Evolutionary conservation across 2,113 vertebrate genomes (phyloP).

Genomic region (Eclectus roratus): DNA sequence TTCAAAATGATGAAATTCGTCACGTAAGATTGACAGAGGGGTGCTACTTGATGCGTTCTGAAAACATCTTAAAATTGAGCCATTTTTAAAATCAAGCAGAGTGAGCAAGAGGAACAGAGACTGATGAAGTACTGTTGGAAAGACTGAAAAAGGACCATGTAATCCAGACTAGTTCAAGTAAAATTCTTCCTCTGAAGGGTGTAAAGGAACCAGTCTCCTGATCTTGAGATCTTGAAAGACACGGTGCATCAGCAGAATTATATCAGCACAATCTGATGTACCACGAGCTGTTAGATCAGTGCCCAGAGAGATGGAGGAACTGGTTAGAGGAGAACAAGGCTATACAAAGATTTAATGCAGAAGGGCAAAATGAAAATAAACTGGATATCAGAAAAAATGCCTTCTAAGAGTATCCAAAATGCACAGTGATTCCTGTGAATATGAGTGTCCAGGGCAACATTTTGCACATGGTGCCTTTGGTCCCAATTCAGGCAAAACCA

Average conservation of each 20-base stretch:
- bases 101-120: background rate
- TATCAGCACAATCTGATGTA: background rate
- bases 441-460: background rate
- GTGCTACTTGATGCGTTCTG: background rate
- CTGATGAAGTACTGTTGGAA: background rate
- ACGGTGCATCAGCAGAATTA: fast-evolving
- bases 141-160: background rate
- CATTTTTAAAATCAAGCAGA: background rate
- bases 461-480: background rate
- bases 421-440: background rate
- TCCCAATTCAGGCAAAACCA: background rate
- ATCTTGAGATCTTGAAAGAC: background rate
- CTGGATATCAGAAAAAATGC: background rate
- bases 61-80: background rate
- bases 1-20: slow-evolving; percentile 55
- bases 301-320: background rate
- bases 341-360: background rate
- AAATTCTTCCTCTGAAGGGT: background rate
- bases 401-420: background rate
- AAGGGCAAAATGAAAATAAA: background rate
- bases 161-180: background rate
- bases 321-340: background rate
- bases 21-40: slow-evolving; percentile 49
- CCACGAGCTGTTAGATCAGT: background rate
- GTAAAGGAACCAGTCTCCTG: background rate